Evolutionary conservation across 2,113 vertebrate species (phyloP), one percentile per base, ranked within the genome.

Genomic region (Phycodurus eques): DNA sequence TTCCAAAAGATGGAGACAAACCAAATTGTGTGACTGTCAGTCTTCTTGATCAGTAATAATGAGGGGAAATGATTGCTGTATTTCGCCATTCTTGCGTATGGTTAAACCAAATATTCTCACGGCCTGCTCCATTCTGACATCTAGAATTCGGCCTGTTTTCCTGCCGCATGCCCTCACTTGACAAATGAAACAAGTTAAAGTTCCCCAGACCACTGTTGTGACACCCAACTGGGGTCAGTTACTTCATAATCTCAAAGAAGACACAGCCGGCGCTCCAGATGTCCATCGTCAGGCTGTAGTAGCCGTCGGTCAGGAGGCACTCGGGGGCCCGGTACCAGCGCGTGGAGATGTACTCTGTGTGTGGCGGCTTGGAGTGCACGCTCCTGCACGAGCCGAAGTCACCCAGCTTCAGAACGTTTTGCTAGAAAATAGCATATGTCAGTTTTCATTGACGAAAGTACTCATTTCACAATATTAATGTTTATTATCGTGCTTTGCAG

Each of bases 171-270:
- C 47, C 47, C 47, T 11, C 47, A 5, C 13, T 17, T 4, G 47
- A 3, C 47, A 49, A 3, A 17, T 51, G 17, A 15, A 51, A 5
- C 15, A 51, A 51, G 15, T 31, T 22, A 11, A 60, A 59, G 17
- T 27, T 10, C 56, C n/a, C 27, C 56, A 59, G 56, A 5, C 7
- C 46, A 10, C 56, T 22, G 56, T 59, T 22, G 57, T 12, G 47
- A 20, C 47, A 61, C 47, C 22, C 51, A 4, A n/a, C 19, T 6
- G 46, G 35, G 61, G 8, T 33, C 27, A 0, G 6, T 61, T 79
- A 95, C 94, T 95, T 96, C 88, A 94, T 86, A 67, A 96, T 94
- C 87, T 96, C 94, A 61, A 87, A 96, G 89, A 96, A 94, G 80
- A 95, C 95, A 5, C 95, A 96, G 72, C 95, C 95, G 0, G 92